These are phyloP conservation scores for Drosophila aldrichi DNA, from an alignment of 2,888 invertebrate genomes.

Conservation along the genomic window DNA sequence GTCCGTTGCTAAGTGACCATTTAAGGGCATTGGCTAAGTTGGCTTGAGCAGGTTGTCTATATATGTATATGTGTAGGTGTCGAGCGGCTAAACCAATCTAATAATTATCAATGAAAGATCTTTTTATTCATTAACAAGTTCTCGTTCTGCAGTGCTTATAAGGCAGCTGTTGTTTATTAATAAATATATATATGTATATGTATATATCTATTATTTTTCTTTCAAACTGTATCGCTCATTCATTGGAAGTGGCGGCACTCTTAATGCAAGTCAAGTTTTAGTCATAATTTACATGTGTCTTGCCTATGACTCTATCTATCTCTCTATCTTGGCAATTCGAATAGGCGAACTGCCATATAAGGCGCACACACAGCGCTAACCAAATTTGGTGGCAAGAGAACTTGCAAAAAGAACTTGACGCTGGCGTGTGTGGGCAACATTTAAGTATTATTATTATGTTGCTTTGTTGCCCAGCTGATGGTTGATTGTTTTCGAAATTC, in stretches of 20 bases:
- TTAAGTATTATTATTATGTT: slow-evolving; percentile 38
- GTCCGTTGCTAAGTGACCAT: slow-evolving; percentile 58
- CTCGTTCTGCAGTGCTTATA: slow-evolving; percentile 60
- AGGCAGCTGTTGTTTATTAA: slow-evolving; percentile 43
- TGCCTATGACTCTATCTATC: slow-evolving; percentile 60
- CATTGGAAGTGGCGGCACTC: slow-evolving; percentile 50
- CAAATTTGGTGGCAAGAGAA: slow-evolving; percentile 63
- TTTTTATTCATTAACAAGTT: slow-evolving; percentile 72
- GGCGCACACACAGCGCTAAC: slow-evolving; percentile 46
- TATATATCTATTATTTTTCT: not conserved
- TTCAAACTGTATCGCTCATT: slow-evolving; percentile 49
- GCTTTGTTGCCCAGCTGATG: slow-evolving; percentile 4
- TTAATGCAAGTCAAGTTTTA: slow-evolving; percentile 71
- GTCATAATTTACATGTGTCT: slow-evolving; percentile 71
- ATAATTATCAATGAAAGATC: slow-evolving; percentile 76
- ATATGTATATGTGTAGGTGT: slow-evolving; percentile 55
- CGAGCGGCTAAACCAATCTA: slow-evolving; percentile 55
- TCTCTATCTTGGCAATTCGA: slow-evolving; percentile 52
- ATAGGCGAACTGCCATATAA: slow-evolving; percentile 53
- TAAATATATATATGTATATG: not conserved
- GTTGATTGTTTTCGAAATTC: slow-evolving; percentile 33
- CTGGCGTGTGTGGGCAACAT: slow-evolving; percentile 35
- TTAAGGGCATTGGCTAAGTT: slow-evolving; percentile 65
- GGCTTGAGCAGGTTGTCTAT: slow-evolving; percentile 43
- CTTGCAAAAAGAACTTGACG: slow-evolving; percentile 37